phyloP scores from a whole-genome alignment of 2,888 invertebrate genomes.

The Pachliopta kotzebuea region DNA sequence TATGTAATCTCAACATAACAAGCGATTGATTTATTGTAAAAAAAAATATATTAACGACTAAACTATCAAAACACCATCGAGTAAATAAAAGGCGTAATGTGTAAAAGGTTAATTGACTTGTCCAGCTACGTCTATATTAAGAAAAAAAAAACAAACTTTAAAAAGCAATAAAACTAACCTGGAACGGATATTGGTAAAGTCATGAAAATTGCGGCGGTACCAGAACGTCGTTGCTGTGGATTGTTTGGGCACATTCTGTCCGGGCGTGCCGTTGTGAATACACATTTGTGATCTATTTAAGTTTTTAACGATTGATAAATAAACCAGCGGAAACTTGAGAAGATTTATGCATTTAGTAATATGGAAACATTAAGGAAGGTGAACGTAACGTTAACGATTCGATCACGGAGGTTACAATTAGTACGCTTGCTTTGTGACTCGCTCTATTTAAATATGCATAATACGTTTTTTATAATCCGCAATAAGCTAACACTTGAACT shows the following conservation, averaged over 20 bases:
- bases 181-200: slow-evolving; percentile 44
- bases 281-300: slow-evolving; percentile 45
- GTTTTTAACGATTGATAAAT: slow-evolving; percentile 61
- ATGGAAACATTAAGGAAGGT: slow-evolving; percentile 15
- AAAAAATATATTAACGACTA: background rate
- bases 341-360: slow-evolving; percentile 40
- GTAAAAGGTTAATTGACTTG: slow-evolving; percentile 25
- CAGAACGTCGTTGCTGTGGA: slow-evolving; percentile 36
- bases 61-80: background rate
- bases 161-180: slow-evolving; percentile 35
- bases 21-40: background rate
- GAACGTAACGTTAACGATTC: background rate
- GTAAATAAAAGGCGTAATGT: background rate
- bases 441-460: background rate
- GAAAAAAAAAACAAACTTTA: slow-evolving; percentile 27
- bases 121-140: slow-evolving; percentile 23
- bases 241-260: slow-evolving; percentile 34
- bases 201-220: slow-evolving; percentile 38
- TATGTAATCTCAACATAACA: background rate
- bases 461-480: too few relatives aligned
- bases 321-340: slow-evolving; percentile 45
- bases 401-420: background rate
- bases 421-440: background rate
- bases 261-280: slow-evolving; percentile 25
- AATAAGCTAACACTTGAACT: too few relatives aligned